Base-by-base conservation (phyloP, 2,888 invertebrate genomes). In the Frankliniella intonsa region DNA sequence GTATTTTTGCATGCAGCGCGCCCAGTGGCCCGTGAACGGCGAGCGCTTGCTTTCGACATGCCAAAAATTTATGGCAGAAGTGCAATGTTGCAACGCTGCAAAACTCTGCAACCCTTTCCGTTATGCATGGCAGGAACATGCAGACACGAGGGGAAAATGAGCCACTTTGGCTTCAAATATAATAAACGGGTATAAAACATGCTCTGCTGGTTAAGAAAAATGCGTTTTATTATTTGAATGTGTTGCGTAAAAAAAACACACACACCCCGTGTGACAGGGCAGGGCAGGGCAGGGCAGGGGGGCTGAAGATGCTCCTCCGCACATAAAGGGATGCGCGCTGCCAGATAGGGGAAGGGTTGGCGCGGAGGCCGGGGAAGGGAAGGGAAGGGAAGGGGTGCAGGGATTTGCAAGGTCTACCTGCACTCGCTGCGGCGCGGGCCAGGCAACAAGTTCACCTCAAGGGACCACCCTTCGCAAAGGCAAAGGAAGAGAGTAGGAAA, bases 111-210 rank as follows among this genome's bases (percentile, higher is more conserved):
- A 76, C 69, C 69, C 69, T 76, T 76, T 76, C 69, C 69, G 69
- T 76, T 76, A 76, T 76, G 69, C 69, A 76, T 25, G 69, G 69
- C 22, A 76, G 69, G 69, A n/a, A 76, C 69, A 76, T 25, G 69
- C 69, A 76, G 22, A 25, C 69, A 25, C 22, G 25, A 76, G 69
- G 69, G 69, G 69, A 76, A 76, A 76, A 76, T 76, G 69, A 76
- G 69, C 69, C 69, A 76, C 69, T 76, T 76, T 76, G 69, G 69
- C 69, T 25, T 76, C 69, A 76, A 76, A 76, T 25, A 25, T 76
- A 76, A 76, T 76, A 76, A 76, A 76, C 69, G 69, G 69, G 69
- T 76, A 76, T 76, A 76, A 76, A 76, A 76, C 69, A 76, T 76
- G 69, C 22, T 76, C 69, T 25, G 25, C 69, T 76, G 69, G 69